Evolutionary conservation across 2,113 vertebrate genomes (phyloP), one percentile per base, ranked within the genome.

Genomic region (Cololabis saira): DNA sequence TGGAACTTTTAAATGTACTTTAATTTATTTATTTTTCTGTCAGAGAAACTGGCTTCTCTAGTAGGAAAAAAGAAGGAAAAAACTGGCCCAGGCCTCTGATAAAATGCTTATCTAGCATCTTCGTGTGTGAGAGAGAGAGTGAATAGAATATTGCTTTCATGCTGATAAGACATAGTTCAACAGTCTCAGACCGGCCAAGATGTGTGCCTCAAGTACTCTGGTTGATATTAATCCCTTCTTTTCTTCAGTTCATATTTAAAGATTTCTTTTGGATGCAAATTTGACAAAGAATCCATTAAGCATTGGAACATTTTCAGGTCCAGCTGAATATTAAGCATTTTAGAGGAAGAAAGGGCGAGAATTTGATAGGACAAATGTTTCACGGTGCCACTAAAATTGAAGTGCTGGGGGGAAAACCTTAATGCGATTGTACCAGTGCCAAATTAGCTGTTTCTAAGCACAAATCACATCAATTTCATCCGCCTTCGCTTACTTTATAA

Each of bases 381-480:
- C 78, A 87, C 56, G 63, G 76, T 84, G 74, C 47, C 74, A 49
- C 33, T 73, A 41, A 67, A 58, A 82, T 71, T 49, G 42, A 66
- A 57, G 52, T 37, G 43, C 56, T 76, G 27, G 71, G 27, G 71
- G 71, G 64, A 59, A 65, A 78, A 85, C 74, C 73, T 78, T 85
- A 82, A 89, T 78, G 82, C 65, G 85, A 88, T 88, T 86, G 71
- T 86, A 44, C 63, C 68, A 61, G 51, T 66, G 66, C 84, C 85
- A 85, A 78, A 83, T 81, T 24, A 71, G 76, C 75, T 72, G 70
- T 56, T n/a, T 67, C 33, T n/a, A 17, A 24, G 59, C 75, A 89
- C 75, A 78, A 72, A 81, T 69, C 55, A 63, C 63, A 12, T 62
- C 55, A 18, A 49, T 73, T 66, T 65, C 57, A 76, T 56, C 48